phyloP scores from a whole-genome alignment of 2,797 vertebrate genomes.

The Sebastes dallii region DNA sequence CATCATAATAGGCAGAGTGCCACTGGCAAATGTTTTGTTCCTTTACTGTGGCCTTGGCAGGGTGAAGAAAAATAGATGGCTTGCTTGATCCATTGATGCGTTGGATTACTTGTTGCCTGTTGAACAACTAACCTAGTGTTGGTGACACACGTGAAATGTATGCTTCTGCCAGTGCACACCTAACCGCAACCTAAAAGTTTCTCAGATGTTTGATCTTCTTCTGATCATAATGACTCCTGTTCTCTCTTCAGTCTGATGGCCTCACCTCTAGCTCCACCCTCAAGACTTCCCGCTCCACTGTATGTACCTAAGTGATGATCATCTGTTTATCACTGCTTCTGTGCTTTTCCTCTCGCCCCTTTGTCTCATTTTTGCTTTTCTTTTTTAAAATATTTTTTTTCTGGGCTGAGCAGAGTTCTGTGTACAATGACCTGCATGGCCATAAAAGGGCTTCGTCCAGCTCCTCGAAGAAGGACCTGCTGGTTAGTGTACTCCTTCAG shows the following conservation, averaged over 20 bases:
- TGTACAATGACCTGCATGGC: conserved; percentile 85
- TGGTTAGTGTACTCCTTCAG: conserved; percentile 85
- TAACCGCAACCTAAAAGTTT: background rate
- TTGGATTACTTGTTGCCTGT: background rate
- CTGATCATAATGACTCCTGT: conserved; percentile 42
- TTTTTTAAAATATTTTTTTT: conserved; percentile 1
- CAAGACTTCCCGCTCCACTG: conserved; percentile 84
- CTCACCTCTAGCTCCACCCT: conserved; percentile 76
- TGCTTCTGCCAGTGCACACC: background rate
- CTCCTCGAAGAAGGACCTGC: conserved; percentile 85
- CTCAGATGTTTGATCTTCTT: background rate
- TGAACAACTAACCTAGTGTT: background rate
- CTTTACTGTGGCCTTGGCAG: background rate
- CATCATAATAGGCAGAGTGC: too few relatives aligned
- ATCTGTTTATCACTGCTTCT: conserved; percentile 8
- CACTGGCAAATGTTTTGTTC: background rate
- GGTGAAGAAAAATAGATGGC: background rate
- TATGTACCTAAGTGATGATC: conserved; percentile 73
- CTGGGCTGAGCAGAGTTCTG: conserved; percentile 82
- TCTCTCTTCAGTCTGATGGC: conserved; percentile 78
- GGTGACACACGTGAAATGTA: background rate
- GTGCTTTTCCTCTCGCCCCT: background rate
- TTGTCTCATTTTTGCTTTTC: conserved; percentile 1
- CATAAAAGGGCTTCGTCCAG: conserved; percentile 83
- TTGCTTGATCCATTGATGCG: conserved; percentile 9